A percentile compares a stretch with the other conserved stretches of the same genome.
These are phyloP conservation scores for Callithrix jacchus DNA, from an alignment of 2,113 vertebrate species.

Conservation along the genomic window DNA sequence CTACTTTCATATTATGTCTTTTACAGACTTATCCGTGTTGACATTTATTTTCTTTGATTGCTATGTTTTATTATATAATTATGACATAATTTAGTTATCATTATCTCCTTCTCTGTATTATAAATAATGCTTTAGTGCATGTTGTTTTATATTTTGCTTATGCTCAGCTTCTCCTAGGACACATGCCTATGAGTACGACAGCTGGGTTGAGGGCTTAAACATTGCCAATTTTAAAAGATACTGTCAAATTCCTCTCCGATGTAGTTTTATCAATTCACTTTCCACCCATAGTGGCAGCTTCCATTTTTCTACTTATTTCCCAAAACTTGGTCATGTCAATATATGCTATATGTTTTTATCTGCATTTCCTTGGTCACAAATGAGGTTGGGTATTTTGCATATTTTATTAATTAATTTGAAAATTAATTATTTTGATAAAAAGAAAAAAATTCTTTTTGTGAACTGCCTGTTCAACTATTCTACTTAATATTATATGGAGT, in stretches of 20 bases:
- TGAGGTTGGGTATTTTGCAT: background rate
- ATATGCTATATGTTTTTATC: background rate
- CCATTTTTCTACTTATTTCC: background rate
- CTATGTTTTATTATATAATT: background rate
- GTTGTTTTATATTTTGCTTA: background rate
- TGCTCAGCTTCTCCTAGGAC: background rate
- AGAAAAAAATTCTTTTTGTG: background rate
- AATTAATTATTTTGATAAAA: too few species aligned
- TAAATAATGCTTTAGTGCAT: background rate
- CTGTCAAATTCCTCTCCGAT: background rate
- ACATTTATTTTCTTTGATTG: background rate
- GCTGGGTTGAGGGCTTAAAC: background rate
- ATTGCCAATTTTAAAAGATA: background rate
- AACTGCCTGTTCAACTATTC: background rate
- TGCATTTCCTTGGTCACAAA: background rate
- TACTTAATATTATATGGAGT: background rate
- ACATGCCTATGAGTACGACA: background rate
- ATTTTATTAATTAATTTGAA: background rate
- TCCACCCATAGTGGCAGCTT: fast-evolving
- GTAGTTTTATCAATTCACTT: background rate
- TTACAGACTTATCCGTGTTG: background rate
- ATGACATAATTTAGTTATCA: background rate
- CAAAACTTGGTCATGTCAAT: background rate
- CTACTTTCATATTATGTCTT: background rate
- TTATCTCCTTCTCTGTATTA: background rate